phyloP scores from a whole-genome alignment of 1,140 invertebrate genomes.

The Ips nitidus region DNA sequence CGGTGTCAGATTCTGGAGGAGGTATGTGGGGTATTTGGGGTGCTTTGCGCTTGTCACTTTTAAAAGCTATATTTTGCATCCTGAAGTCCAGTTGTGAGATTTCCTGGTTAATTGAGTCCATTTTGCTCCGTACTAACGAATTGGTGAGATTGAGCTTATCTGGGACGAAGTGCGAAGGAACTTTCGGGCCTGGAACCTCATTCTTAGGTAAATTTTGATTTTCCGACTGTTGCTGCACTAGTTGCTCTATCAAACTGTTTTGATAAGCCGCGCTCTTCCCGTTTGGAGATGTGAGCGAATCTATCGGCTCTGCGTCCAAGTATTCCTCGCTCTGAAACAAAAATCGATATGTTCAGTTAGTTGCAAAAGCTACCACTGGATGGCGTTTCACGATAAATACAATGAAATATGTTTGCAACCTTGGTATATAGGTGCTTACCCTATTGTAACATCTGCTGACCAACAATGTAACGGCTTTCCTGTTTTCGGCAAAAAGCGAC shows the following conservation, averaged over 20 bases:
- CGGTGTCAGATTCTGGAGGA: conserved; percentile 53
- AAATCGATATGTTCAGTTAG: conserved; percentile 2
- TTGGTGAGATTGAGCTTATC: conserved; percentile 49
- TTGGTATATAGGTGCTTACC: conserved; percentile 46
- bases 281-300: conserved; percentile 39
- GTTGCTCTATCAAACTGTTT: conserved; percentile 58
- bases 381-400: background rate
- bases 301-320: conserved; percentile 42
- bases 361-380: background rate
- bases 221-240: conserved; percentile 55
- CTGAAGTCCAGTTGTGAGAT: conserved; percentile 48
- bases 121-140: conserved; percentile 46
- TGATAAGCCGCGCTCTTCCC: conserved; percentile 54
- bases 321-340: conserved; percentile 46
- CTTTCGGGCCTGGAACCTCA: conserved; percentile 39
- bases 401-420: conserved; percentile 8
- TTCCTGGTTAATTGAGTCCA: conserved; percentile 50
- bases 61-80: conserved; percentile 51
- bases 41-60: conserved; percentile 45
- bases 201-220: conserved; percentile 43
- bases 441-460: conserved; percentile 60
- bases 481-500: conserved; percentile 58
- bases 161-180: conserved; percentile 44
- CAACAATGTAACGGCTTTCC: conserved; percentile 58
- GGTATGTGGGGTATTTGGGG: conserved; percentile 44